These are phyloP conservation scores for Pyralis farinalis DNA, from an alignment of 2,888 invertebrate species.

Conservation along the genomic window DNA sequence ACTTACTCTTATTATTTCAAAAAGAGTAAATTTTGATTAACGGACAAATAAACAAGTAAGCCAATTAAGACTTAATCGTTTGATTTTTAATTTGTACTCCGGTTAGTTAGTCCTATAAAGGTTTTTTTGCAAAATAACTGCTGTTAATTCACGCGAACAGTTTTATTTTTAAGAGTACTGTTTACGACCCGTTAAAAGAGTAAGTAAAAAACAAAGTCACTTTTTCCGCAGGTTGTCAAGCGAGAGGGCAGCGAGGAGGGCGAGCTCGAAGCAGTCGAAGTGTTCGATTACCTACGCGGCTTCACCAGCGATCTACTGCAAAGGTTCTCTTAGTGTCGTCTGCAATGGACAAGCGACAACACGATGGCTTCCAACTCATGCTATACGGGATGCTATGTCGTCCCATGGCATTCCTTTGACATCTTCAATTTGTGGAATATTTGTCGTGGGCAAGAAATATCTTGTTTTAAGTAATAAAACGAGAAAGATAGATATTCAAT, in stretches of 20 bases:
- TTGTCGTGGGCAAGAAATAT: too few species aligned
- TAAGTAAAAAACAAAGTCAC: conserved; percentile 6
- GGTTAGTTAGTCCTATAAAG: background rate
- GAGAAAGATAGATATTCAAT: too few species aligned
- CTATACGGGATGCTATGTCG: background rate
- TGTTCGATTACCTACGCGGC: conserved; percentile 63
- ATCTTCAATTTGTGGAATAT: too few species aligned
- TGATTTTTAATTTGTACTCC: background rate
- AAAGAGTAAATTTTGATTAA: too few species aligned
- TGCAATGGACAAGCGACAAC: conserved; percentile 5
- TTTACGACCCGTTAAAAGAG: conserved; percentile 5
- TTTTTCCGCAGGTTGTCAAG: conserved; percentile 37
- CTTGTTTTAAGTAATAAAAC: too few species aligned
- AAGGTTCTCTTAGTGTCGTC: conserved; percentile 48
- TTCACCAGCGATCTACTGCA: conserved; percentile 67
- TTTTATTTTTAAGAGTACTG: conserved; percentile 4
- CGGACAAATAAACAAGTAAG: background rate
- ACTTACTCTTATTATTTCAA: too few species aligned
- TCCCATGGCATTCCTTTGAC: background rate
- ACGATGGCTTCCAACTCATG: background rate
- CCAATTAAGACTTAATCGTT: background rate
- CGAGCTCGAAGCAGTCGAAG: conserved; percentile 47
- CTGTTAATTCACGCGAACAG: background rate
- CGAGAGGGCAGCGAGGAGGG: conserved; percentile 34
- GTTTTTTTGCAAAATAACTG: background rate